Conservation (phyloP, 2,113 vertebrate species). For the Poecile atricapillus region DNA sequence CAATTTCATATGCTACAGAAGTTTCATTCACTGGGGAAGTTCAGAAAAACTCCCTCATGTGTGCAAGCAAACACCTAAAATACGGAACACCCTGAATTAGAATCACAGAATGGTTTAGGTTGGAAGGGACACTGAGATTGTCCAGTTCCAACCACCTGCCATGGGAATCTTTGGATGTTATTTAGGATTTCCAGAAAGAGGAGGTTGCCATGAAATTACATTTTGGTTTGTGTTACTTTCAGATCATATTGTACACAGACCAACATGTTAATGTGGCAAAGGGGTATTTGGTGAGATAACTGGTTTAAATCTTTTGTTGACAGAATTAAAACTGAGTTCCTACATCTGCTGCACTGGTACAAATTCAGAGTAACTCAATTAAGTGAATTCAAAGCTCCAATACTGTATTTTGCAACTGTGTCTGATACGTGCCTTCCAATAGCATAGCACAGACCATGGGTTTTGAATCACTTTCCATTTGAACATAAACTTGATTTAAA, state of each 20-base stretch:
- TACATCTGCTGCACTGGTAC: not conserved
- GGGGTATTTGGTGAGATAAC: not conserved
- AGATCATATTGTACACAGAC: accelerated
- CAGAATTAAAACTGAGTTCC: not conserved
- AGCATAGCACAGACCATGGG: not conserved
- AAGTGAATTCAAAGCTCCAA: not conserved
- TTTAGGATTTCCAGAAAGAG: not conserved
- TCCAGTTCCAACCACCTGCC: not conserved
- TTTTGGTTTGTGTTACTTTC: not conserved
- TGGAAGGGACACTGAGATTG: not conserved
- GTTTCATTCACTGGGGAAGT: not conserved
- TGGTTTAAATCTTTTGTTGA: not conserved
- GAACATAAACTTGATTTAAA: not conserved
- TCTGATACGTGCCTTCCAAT: not conserved
- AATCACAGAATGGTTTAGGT: not conserved
- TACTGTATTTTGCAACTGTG: not conserved
- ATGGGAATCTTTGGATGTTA: not conserved
- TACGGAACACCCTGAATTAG: not conserved
- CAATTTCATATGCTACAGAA: accelerated
- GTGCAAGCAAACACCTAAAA: not conserved
- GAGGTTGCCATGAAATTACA: not conserved
- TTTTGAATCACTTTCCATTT: not conserved
- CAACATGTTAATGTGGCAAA: accelerated
- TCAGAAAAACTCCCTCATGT: accelerated
- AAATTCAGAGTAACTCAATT: not conserved